A percentile compares a stretch with the other conserved stretches of the same genome.
These are phyloP conservation scores for Virgularia gustaviana DNA, from an alignment of 92 coral and sea anemone species.

Conservation along the genomic window DNA sequence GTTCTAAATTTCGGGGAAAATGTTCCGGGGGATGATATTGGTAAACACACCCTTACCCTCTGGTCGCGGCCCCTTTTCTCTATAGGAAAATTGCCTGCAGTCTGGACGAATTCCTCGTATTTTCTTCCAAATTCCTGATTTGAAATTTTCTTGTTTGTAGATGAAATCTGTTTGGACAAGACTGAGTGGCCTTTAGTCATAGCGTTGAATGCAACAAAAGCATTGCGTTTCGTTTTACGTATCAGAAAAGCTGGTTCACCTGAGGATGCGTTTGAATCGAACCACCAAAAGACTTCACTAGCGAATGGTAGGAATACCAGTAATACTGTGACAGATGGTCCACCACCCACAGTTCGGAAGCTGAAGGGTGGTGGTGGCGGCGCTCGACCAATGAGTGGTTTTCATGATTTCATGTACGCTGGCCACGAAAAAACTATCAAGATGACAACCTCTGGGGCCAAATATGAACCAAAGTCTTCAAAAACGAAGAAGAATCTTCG, in stretches of 20 bases:
- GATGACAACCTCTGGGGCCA: conserved; percentile 48
- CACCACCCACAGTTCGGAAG: conserved; percentile 23
- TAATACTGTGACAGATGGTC: conserved; percentile 56
- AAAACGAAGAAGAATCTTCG: conserved; percentile 3
- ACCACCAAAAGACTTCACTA: conserved; percentile 1
- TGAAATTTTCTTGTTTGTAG: conserved; percentile 44
- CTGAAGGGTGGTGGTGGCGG: too few species aligned
- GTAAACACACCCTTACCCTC: too few species aligned
- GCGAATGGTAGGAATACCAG: conserved; percentile 46
- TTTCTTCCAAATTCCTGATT: too few species aligned
- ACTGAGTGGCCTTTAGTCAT: conserved; percentile 90
- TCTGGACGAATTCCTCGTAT: too few species aligned
- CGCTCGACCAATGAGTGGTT: conserved; percentile 9
- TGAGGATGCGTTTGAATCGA: conserved; percentile 6
- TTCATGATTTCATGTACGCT: conserved; percentile 34
- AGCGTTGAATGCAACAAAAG: conserved; percentile 87
- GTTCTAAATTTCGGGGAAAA: too few species aligned
- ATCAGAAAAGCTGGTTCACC: conserved; percentile 60
- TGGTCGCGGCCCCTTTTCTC: too few species aligned
- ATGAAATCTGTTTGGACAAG: conserved; percentile 91
- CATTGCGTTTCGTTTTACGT: conserved; percentile 79
- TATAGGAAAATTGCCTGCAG: too few species aligned
- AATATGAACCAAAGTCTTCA: conserved; percentile 56
- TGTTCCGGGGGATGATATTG: too few species aligned
- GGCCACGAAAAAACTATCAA: conserved; percentile 24